Evolutionary conservation across 2,797 vertebrate species (phyloP).

Genomic region (Cercopithecus hamlyni): DNA sequence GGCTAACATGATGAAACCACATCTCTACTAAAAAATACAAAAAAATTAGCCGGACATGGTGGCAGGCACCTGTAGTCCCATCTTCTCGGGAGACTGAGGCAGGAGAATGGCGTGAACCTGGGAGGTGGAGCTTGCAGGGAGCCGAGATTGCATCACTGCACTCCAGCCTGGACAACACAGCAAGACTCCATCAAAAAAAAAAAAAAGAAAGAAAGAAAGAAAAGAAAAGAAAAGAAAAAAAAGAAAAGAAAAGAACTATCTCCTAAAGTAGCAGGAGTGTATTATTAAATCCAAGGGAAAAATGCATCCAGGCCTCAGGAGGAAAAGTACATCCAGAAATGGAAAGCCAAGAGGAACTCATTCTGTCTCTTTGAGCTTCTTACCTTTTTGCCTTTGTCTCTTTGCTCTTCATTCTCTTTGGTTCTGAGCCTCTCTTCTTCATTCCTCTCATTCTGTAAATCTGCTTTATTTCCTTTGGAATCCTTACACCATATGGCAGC

Average conservation of each 20-base stretch:
- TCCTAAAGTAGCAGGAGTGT: not conserved
- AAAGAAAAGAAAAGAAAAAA: no score
- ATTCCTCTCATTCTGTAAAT: accelerated
- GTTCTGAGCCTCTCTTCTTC: not conserved
- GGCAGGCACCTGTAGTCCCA: no score
- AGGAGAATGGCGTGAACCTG: no score
- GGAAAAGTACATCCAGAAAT: not conserved
- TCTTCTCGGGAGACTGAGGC: no score
- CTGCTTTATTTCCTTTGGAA: not conserved
- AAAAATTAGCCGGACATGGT: no score
- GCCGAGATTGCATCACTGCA: no score
- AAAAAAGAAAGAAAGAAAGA: accelerated
- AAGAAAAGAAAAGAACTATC: not conserved
- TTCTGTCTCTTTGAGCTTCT: not conserved
- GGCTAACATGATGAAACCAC: no score
- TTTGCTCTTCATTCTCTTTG: not conserved
- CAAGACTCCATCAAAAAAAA: no score
- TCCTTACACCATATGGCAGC: accelerated
- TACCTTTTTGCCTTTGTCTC: not conserved
- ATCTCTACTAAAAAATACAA: no score
- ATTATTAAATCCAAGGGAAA: not conserved
- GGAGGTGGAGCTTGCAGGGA: no score
- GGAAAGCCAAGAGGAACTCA: not conserved
- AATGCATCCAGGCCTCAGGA: not conserved
- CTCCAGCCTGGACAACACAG: no score